These are phyloP conservation scores for Emydura subglobosa DNA, from an alignment of 2,113 vertebrate genomes.

Conservation along the genomic window DNA sequence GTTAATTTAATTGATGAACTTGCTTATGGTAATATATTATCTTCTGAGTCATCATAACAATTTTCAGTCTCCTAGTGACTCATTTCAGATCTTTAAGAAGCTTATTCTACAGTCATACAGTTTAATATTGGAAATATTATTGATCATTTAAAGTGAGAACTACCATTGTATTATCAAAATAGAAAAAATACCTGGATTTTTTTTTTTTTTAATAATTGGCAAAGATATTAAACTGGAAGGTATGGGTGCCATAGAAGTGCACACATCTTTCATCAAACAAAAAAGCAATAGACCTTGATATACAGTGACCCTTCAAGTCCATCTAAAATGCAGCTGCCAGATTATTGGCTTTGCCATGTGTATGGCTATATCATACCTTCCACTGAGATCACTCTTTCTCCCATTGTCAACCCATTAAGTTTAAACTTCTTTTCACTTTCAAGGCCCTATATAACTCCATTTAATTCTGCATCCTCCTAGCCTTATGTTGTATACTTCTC, in stretches of 20 bases:
- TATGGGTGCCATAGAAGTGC: background rate
- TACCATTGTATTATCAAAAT: background rate
- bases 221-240: background rate
- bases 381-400: background rate
- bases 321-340: background rate
- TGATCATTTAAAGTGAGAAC: background rate
- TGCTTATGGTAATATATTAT: background rate
- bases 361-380: background rate
- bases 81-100: background rate
- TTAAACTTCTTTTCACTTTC: background rate
- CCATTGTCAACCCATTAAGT: background rate
- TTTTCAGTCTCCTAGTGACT: background rate
- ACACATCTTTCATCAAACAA: background rate
- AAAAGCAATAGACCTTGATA: background rate
- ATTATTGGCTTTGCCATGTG: background rate
- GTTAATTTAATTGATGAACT: background rate
- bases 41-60: background rate
- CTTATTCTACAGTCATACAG: background rate
- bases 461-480: background rate
- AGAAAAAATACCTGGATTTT: background rate
- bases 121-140: background rate
- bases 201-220: background rate
- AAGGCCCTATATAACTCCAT: background rate
- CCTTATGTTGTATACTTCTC: fast-evolving
- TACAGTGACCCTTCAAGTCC: background rate